Evolutionary conservation across 2,888 invertebrate species (phyloP).

Genomic region (Polylopha cassiicola): DNA sequence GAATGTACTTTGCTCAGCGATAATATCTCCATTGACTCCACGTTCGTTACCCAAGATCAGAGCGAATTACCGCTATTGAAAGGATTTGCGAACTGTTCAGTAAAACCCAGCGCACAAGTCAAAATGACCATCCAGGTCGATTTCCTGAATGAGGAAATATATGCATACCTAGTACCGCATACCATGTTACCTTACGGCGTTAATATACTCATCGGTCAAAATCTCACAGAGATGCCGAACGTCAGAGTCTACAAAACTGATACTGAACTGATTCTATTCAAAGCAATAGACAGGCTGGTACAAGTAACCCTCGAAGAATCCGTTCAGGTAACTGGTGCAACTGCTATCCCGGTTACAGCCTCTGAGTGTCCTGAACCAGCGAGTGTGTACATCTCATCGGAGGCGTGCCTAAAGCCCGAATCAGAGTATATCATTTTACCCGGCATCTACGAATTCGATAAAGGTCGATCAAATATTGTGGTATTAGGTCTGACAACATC

Average conservation of each 20-base stretch:
- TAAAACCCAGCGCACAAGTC: constrained; percentile 1
- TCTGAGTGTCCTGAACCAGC: not conserved
- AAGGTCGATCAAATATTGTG: not conserved
- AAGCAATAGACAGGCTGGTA: not conserved
- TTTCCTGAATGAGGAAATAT: not conserved
- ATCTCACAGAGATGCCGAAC: not conserved
- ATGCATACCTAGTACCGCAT: not conserved
- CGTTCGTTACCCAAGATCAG: not conserved
- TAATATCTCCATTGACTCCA: not conserved
- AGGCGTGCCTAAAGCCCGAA: not conserved
- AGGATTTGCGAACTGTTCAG: not conserved
- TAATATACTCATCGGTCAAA: not conserved
- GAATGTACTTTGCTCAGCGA: constrained; percentile 2
- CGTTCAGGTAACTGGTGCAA: not conserved
- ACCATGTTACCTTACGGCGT: not conserved
- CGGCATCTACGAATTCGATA: not conserved
- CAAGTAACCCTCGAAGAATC: not conserved
- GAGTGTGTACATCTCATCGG: not conserved
- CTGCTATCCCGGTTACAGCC: not conserved
- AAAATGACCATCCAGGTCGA: not conserved
- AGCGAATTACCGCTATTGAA: not conserved
- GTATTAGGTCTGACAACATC: not conserved
- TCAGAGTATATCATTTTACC: constrained; percentile 1
- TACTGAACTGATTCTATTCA: not conserved
- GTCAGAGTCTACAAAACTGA: not conserved